phyloP scores from a whole-genome alignment of 2,888 invertebrate genomes.

The Ophioninae sp. region DNA sequence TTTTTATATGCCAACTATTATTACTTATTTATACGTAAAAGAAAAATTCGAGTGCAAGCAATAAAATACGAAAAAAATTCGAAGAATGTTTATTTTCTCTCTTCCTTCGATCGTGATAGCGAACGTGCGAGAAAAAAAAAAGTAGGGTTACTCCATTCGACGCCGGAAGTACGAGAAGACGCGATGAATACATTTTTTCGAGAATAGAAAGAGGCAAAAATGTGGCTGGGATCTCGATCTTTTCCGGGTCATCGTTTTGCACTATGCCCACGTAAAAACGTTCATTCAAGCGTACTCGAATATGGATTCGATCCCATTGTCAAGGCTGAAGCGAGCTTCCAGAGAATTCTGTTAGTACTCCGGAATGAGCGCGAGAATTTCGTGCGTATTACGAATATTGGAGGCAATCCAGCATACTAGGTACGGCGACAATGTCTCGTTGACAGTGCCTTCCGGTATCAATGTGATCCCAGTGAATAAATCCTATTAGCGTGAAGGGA shows the following conservation, averaged over 20 bases:
- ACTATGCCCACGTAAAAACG: constrained; percentile 33
- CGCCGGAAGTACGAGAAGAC: neutral
- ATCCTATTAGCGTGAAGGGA: constrained; percentile 46
- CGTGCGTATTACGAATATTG: neutral
- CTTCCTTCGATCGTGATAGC: neutral
- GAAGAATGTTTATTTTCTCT: neutral
- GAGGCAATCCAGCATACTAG: constrained; percentile 29
- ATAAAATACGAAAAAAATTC: neutral
- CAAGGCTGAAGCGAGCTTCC: constrained; percentile 10
- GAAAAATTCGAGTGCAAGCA: neutral
- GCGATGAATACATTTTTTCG: constrained; percentile 3
- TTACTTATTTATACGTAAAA: neutral
- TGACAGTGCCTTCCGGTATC: constrained; percentile 56
- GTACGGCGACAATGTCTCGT: constrained; percentile 39
- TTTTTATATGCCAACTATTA: neutral
- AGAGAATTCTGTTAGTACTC: constrained; percentile 25
- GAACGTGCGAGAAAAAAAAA: neutral
- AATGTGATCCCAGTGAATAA: constrained; percentile 50
- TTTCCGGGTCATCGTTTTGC: constrained; percentile 44
- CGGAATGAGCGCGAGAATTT: constrained; percentile 5
- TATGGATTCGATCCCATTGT: constrained; percentile 29
- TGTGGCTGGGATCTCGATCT: constrained; percentile 1
- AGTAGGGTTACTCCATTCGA: neutral
- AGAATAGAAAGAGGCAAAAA: constrained; percentile 32
- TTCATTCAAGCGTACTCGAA: constrained; percentile 42